A percentile compares a stretch with the other conserved stretches of the same genome.
These are phyloP conservation scores for Melikaiella ostensackeni DNA, from an alignment of 2,888 invertebrate species.

Conservation along the genomic window DNA sequence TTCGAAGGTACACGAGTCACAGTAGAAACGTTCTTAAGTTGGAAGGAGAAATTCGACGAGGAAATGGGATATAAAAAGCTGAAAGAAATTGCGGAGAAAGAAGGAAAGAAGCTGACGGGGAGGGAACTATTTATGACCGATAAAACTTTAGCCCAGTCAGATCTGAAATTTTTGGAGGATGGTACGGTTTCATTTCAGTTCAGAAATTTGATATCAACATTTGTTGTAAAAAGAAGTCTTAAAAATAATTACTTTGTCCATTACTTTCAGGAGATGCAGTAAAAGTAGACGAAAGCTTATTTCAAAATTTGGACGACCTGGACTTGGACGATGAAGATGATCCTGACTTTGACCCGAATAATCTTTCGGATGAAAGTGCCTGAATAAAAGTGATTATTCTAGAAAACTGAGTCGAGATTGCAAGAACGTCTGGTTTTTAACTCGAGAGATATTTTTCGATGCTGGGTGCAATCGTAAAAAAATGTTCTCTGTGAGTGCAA, in stretches of 20 bases:
- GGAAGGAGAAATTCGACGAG: conserved; percentile 95
- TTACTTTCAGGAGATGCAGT: conserved; percentile 81
- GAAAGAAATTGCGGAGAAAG: conserved; percentile 84
- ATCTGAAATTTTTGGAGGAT: conserved; percentile 96
- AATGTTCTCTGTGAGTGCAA: conserved; percentile 13
- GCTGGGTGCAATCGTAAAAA: neutral
- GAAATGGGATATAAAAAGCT: conserved; percentile 89
- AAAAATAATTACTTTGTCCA: conserved; percentile 14
- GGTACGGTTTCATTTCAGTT: conserved; percentile 77
- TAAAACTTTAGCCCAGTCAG: conserved; percentile 95
- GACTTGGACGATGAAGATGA: conserved; percentile 85
- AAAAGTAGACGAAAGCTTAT: conserved; percentile 95
- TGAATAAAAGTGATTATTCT: conserved; percentile 52
- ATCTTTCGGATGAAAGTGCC: conserved; percentile 68
- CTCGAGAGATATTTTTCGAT: neutral
- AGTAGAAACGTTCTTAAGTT: conserved; percentile 95
- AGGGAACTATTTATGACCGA: conserved; percentile 96
- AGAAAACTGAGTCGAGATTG: conserved; percentile 16
- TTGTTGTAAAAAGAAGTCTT: neutral
- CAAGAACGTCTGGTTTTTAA: neutral
- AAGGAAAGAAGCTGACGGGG: conserved; percentile 92
- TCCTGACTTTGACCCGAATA: conserved; percentile 81
- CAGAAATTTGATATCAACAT: neutral
- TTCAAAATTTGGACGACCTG: conserved; percentile 92
- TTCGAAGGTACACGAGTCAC: conserved; percentile 98